These are phyloP conservation scores for Tryphoninae sp. DNA, from an alignment of 2,888 invertebrate species.

Conservation along the genomic window DNA sequence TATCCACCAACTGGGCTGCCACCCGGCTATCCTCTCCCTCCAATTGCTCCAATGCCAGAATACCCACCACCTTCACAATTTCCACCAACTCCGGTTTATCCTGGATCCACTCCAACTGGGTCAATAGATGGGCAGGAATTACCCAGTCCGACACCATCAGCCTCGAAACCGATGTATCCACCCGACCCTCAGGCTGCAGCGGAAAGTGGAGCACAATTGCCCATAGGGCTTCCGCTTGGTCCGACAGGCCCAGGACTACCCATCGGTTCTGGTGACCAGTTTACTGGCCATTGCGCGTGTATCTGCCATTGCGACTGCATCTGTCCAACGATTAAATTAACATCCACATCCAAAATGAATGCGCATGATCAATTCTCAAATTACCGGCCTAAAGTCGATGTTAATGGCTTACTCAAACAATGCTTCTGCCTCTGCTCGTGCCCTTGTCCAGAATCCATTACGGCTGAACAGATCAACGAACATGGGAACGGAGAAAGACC, in stretches of 20 bases:
- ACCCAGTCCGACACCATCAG: not conserved
- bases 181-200: not conserved
- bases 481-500: not conserved
- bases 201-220: not conserved
- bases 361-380: not conserved
- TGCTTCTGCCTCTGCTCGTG: constrained; percentile 61
- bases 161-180: constrained; percentile 21
- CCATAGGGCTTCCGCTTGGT: constrained; percentile 26
- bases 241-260: constrained; percentile 35
- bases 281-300: constrained; percentile 43
- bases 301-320: constrained; percentile 49
- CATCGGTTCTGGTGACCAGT: constrained; percentile 37
- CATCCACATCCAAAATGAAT: too few species aligned
- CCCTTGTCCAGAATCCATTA: constrained; percentile 32
- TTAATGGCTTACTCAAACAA: not conserved
- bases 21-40: constrained; percentile 7
- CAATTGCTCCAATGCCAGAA: not conserved
- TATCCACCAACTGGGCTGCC: constrained; percentile 20
- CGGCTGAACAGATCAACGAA: not conserved
- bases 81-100: not conserved
- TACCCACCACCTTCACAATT: not conserved
- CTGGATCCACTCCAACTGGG: not conserved
- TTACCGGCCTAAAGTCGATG: not conserved
- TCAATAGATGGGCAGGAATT: not conserved
- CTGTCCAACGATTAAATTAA: constrained; percentile 24